phyloP scores from a whole-genome alignment of 2,797 vertebrate species.

The Arctocebus calabarensis region DNA sequence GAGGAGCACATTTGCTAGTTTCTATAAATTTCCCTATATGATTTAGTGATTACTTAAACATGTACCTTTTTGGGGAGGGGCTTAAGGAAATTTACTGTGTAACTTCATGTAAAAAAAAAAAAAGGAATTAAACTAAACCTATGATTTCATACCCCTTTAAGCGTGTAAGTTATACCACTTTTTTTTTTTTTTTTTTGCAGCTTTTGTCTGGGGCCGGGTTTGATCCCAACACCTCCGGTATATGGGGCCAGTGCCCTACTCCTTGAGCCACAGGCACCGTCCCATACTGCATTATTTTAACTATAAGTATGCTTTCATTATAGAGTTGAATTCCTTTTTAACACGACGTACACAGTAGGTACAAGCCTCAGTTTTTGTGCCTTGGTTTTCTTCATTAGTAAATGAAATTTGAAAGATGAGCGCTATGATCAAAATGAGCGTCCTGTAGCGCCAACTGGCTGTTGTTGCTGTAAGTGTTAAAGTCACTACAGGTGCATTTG shows the following conservation, averaged over 20 bases:
- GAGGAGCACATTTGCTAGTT: background rate
- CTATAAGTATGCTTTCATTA: background rate
- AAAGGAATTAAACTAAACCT: background rate
- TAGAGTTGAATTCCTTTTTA: background rate
- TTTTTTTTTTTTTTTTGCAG: too few relatives aligned
- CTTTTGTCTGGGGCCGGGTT: too few relatives aligned
- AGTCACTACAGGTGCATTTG: background rate
- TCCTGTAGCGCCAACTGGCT: background rate
- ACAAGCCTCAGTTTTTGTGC: background rate
- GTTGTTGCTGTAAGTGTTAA: background rate
- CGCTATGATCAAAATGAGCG: background rate
- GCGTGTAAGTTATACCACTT: background rate
- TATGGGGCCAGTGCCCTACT: too few relatives aligned
- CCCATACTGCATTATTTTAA: constrained; percentile 13
- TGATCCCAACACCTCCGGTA: too few relatives aligned
- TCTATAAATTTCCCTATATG: background rate
- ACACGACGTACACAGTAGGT: background rate
- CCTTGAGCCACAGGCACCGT: too few relatives aligned
- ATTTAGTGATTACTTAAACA: background rate
- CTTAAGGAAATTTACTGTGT: background rate
- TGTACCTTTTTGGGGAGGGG: background rate
- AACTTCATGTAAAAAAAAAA: background rate
- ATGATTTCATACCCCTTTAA: background rate
- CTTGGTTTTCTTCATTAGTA: background rate
- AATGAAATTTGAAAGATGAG: background rate